Percentiles rank a stretch among this genome's conserved stretches.
Conservation (phyloP, 2,888 invertebrate species). For the Operophtera brumata region DNA sequence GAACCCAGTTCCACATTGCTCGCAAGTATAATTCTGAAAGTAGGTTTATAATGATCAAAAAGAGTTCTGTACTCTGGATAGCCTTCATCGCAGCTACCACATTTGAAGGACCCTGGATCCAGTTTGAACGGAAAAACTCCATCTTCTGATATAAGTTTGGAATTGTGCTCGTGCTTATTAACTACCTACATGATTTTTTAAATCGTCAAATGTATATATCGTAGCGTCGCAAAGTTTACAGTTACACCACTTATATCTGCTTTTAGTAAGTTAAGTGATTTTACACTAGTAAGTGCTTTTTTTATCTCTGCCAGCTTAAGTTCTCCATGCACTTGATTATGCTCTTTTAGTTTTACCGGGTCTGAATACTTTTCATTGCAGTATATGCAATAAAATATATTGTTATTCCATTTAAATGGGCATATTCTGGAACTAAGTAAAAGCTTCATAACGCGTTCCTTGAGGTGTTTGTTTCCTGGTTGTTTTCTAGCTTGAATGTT, state of each 20-base stretch:
- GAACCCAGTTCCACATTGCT: slow-evolving; percentile 67
- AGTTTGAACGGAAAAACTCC: slow-evolving; percentile 65
- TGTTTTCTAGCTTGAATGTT: slow-evolving; percentile 17
- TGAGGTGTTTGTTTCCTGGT: slow-evolving; percentile 41
- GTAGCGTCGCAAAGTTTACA: slow-evolving; percentile 58
- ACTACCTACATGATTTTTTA: slow-evolving; percentile 59
- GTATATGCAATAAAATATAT: slow-evolving; percentile 63
- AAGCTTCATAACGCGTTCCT: slow-evolving; percentile 51
- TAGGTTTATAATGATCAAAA: slow-evolving; percentile 70
- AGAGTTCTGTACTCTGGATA: slow-evolving; percentile 62
- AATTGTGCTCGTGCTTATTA: slow-evolving; percentile 48
- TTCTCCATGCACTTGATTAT: slow-evolving; percentile 37
- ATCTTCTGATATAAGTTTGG: slow-evolving; percentile 44
- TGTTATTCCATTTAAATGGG: slow-evolving; percentile 69
- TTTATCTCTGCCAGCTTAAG: slow-evolving; percentile 37
- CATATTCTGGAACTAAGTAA: slow-evolving; percentile 60
- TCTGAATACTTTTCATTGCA: slow-evolving; percentile 59
- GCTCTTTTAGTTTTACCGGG: slow-evolving; percentile 50
- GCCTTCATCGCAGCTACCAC: slow-evolving; percentile 54
- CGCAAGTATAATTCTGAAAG: slow-evolving; percentile 70
- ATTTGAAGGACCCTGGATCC: slow-evolving; percentile 48
- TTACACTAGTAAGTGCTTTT: slow-evolving; percentile 23
- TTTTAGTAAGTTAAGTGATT: slow-evolving; percentile 63
- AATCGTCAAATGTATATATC: slow-evolving; percentile 40
- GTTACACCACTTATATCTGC: slow-evolving; percentile 57